Conservation (phyloP, 2,888 invertebrate genomes). For the Cataglyphis albicans region DNA sequence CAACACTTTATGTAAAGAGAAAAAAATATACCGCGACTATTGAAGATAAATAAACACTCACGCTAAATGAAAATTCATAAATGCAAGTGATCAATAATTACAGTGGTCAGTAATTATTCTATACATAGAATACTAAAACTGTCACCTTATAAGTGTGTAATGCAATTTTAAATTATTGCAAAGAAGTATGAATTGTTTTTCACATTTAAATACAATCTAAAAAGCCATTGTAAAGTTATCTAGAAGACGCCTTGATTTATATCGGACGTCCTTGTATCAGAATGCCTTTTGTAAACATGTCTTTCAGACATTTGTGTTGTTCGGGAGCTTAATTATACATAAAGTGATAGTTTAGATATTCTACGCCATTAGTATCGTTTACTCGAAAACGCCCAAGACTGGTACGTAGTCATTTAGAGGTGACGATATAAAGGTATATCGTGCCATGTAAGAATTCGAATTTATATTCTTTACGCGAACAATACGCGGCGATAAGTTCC, state of each 20-base stretch:
- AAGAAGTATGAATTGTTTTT: constrained; percentile 17
- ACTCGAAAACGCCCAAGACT: constrained; percentile 44
- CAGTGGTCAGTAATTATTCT: constrained; percentile 25
- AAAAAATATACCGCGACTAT: neutral
- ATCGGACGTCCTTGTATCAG: neutral
- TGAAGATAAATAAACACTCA: neutral
- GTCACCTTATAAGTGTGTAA: constrained; percentile 35
- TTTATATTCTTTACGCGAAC: constrained; percentile 66
- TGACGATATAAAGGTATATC: constrained; percentile 24
- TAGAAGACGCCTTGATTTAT: neutral
- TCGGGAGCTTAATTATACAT: constrained; percentile 22
- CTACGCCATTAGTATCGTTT: constrained; percentile 36
- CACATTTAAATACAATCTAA: constrained; percentile 15
- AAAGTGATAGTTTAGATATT: constrained; percentile 54
- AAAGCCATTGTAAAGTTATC: constrained; percentile 24
- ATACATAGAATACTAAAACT: constrained; percentile 46
- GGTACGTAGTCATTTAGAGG: constrained; percentile 46
- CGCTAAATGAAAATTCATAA: constrained; percentile 12
- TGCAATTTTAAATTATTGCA: constrained; percentile 14
- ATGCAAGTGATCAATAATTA: constrained; percentile 37
- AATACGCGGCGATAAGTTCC: constrained; percentile 43
- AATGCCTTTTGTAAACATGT: constrained; percentile 5
- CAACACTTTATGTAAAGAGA: neutral
- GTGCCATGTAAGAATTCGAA: constrained; percentile 50
- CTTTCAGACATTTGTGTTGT: neutral